A percentile compares a stretch with the other conserved stretches of the same genome.
phyloP scores from a whole-genome alignment of 1,140 invertebrate genomes.

The Phymastichus coffea region DNA sequence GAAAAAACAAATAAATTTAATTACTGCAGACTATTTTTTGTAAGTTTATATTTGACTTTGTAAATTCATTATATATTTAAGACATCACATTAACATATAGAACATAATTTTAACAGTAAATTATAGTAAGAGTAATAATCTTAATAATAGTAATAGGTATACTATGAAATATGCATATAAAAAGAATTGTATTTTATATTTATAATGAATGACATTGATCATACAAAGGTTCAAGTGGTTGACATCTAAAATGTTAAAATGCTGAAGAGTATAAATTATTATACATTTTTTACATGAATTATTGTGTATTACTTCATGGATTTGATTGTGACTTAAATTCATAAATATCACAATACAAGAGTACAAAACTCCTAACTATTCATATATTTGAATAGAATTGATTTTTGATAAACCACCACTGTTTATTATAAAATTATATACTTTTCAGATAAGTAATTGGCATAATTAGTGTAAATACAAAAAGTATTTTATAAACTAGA shows the following conservation, averaged over 20 bases:
- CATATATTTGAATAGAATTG: too few species aligned
- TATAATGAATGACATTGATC: slow-evolving; percentile 18
- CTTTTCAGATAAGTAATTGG: neutral
- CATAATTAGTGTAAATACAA: too few species aligned
- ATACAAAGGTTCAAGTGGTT: too few species aligned
- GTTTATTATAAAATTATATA: neutral
- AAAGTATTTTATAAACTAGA: too few species aligned
- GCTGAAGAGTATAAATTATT: too few species aligned
- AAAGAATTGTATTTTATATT: slow-evolving; percentile 13
- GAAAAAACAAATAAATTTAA: slow-evolving; percentile 30
- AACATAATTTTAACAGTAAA: slow-evolving; percentile 10
- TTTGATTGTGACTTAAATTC: slow-evolving; percentile 10
- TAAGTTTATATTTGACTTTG: slow-evolving; percentile 9
- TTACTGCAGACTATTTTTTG: neutral
- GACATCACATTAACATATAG: slow-evolving; percentile 4
- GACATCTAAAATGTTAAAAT: too few species aligned
- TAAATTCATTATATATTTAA: slow-evolving; percentile 7
- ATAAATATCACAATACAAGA: slow-evolving; percentile 23
- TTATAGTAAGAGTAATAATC: too few species aligned
- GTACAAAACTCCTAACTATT: slow-evolving; percentile 9
- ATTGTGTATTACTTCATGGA: too few species aligned
- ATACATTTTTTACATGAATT: too few species aligned
- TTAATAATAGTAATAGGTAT: too few species aligned
- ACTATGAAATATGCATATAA: too few species aligned
- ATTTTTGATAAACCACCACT: slow-evolving; percentile 12